Percentiles rank a stretch among this genome's conserved stretches.
phyloP scores from a whole-genome alignment of 2,113 vertebrate genomes.

The Oreocharis arfaki region DNA sequence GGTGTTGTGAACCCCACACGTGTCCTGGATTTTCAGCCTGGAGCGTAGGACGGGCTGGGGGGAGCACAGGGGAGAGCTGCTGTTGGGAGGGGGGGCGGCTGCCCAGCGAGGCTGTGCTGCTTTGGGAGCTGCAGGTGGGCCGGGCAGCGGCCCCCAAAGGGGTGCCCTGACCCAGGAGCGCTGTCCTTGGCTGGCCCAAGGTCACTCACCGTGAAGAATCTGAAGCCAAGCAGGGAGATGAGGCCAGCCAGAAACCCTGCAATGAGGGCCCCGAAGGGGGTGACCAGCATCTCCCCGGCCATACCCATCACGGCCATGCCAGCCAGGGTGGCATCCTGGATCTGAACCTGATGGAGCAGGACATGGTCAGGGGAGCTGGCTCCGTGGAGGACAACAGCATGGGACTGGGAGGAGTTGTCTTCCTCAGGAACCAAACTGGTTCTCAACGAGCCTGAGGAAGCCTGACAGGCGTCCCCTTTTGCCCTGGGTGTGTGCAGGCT shows the following conservation, averaged over 20 bases:
- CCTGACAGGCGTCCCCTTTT: not conserved
- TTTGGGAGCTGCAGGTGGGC: not conserved
- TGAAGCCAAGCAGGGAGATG: constrained; percentile 84
- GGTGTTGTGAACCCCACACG: constrained; percentile 86
- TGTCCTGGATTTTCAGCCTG: constrained; percentile 86
- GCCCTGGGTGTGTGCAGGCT: not conserved
- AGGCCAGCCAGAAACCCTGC: constrained; percentile 84
- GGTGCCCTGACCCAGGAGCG: not conserved
- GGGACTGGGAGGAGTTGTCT: not conserved
- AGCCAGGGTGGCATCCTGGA: constrained; percentile 89
- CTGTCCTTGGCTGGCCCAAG: not conserved
- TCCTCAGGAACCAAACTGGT: not conserved
- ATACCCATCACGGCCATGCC: constrained; percentile 84
- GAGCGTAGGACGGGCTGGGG: constrained; percentile 78
- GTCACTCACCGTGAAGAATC: constrained; percentile 79
- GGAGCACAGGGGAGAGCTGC: not conserved
- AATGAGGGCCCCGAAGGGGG: constrained; percentile 85
- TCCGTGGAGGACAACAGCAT: accelerated
- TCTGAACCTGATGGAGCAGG: constrained; percentile 77
- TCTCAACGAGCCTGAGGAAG: not conserved
- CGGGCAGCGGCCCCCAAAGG: not conserved
- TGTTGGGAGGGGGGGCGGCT: accelerated
- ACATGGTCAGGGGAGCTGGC: not conserved
- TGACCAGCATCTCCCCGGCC: constrained; percentile 90
- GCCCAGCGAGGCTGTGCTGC: not conserved